phyloP scores from a whole-genome alignment of 2,888 invertebrate species.

The Melipona beecheii region DNA sequence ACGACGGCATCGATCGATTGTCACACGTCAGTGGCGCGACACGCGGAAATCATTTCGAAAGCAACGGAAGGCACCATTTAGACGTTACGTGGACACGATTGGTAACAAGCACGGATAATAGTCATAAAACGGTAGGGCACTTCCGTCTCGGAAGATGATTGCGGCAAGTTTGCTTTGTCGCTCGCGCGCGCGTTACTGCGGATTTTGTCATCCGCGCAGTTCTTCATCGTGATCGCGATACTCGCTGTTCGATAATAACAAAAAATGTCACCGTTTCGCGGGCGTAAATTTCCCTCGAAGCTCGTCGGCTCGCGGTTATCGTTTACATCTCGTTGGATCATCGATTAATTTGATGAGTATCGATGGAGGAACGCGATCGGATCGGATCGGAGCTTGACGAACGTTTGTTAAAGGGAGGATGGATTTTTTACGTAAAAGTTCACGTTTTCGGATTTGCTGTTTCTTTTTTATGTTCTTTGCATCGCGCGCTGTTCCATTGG shows the following conservation, averaged over 20 bases:
- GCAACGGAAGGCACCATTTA: constrained; percentile 73
- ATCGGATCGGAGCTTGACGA: not conserved
- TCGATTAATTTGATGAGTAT: not conserved
- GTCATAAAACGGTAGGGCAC: constrained; percentile 57
- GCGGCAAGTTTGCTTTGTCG: constrained; percentile 21
- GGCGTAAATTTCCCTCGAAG: not conserved
- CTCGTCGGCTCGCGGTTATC: not conserved
- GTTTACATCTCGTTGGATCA: not conserved
- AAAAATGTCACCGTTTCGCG: not conserved
- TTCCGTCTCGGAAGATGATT: constrained; percentile 39
- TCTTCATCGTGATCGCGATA: not conserved
- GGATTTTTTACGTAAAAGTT: not conserved
- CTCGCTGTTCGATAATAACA: not conserved
- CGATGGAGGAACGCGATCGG: not conserved
- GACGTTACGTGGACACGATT: constrained; percentile 34
- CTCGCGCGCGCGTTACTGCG: constrained; percentile 6
- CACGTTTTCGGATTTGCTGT: not conserved
- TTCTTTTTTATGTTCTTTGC: not conserved
- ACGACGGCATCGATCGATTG: constrained; percentile 61
- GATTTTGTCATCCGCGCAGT: constrained; percentile 1
- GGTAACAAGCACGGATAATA: constrained; percentile 52
- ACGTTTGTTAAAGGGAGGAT: not conserved
- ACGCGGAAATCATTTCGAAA: constrained; percentile 62
- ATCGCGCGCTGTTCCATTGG: constrained; percentile 12
- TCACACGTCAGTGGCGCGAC: constrained; percentile 39